Evolutionary conservation across 2,797 vertebrate genomes (phyloP).

Genomic region (Parauchenoglanis punctatus): DNA sequence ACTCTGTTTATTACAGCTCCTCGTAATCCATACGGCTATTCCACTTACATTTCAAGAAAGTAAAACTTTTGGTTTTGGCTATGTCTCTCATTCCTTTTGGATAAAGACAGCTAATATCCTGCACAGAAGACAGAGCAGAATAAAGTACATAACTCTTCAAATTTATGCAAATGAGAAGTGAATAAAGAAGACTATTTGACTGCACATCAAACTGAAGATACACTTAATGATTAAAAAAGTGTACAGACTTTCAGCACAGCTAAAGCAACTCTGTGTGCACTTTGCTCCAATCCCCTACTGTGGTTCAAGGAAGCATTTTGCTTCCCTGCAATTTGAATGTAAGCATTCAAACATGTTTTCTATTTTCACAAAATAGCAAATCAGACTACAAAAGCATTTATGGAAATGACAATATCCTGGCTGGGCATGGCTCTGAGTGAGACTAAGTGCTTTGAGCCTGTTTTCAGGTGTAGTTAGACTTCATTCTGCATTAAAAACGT

Average conservation of each 20-base stretch:
- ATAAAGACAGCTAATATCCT: background rate
- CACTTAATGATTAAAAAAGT: background rate
- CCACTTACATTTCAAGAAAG: background rate
- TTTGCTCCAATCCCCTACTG: background rate
- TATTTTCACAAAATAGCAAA: background rate
- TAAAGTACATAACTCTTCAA: background rate
- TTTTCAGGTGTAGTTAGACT: background rate
- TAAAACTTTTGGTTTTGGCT: background rate
- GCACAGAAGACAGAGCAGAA: background rate
- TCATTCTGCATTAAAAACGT: background rate
- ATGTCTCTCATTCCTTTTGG: background rate
- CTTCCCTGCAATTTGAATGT: background rate
- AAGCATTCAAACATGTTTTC: background rate
- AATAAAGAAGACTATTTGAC: background rate
- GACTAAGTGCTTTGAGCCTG: background rate
- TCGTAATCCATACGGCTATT: background rate
- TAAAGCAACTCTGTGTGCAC: background rate
- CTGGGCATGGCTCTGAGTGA: constrained; percentile 5
- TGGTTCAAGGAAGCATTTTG: background rate
- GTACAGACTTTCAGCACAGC: background rate
- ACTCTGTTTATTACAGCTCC: background rate
- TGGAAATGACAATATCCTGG: background rate
- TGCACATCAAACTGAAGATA: background rate
- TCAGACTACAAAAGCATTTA: background rate
- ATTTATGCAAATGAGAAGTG: background rate